phyloP scores from a whole-genome alignment of 2,797 vertebrate species.

The Calcarius lapponicus region DNA sequence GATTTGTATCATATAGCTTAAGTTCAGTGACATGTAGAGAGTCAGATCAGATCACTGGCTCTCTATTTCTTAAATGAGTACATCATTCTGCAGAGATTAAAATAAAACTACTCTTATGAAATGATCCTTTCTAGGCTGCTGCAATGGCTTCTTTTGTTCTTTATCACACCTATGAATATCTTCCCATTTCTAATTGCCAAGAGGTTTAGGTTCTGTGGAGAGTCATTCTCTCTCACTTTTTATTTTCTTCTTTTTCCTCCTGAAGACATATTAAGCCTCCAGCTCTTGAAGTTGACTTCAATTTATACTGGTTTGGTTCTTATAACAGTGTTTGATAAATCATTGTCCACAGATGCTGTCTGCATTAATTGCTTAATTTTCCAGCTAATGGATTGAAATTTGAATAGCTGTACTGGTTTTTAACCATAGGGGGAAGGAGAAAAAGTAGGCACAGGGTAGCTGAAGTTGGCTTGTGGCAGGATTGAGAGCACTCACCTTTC shows the following conservation, averaged over 20 bases:
- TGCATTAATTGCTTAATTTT: slow-evolving; percentile 42
- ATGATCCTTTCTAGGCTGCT: neutral
- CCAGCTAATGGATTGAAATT: neutral
- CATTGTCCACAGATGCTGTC: neutral
- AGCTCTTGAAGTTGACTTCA: slow-evolving; percentile 4
- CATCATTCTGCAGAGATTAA: neutral
- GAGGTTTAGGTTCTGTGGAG: neutral
- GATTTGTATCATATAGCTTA: neutral
- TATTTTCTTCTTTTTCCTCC: neutral
- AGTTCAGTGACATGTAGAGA: neutral
- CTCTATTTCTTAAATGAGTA: neutral
- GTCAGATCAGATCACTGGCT: neutral
- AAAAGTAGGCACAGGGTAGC: neutral
- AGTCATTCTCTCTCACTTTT: neutral
- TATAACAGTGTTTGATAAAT: slow-evolving; percentile 17
- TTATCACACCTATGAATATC: neutral
- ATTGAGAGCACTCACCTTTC: neutral
- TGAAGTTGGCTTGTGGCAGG: neutral
- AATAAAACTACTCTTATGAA: slow-evolving; percentile 4
- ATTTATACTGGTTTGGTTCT: neutral
- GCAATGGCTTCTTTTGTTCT: neutral
- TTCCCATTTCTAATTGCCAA: slow-evolving; percentile 14
- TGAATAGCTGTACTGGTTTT: neutral
- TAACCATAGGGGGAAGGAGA: neutral
- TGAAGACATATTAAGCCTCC: neutral